Conservation (phyloP, 1,140 invertebrate species). For the Archivesica marissinica region DNA sequence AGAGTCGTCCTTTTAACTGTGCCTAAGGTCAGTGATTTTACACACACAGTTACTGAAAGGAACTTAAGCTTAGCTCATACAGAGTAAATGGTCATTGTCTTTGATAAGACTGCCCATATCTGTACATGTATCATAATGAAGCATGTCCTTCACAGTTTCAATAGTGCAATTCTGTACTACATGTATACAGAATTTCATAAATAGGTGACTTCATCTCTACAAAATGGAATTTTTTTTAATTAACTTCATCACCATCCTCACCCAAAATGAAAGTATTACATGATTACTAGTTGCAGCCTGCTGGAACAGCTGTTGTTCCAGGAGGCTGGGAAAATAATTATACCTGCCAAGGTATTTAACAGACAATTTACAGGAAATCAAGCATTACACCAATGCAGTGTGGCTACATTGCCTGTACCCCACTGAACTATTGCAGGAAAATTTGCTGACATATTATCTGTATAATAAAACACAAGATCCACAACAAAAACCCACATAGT, state of each 20-base stretch:
- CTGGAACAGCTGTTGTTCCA: background rate
- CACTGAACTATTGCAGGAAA: background rate
- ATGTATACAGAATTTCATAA: too few relatives aligned
- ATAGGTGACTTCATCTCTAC: too few relatives aligned
- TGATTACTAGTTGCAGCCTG: background rate
- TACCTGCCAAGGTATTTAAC: slow-evolving; percentile 20
- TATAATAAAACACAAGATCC: background rate
- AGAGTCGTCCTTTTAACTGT: too few relatives aligned
- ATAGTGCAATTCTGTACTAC: background rate
- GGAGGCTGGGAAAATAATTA: background rate
- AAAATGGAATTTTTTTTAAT: too few relatives aligned
- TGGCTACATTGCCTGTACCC: slow-evolving; percentile 14
- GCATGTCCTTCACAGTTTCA: background rate
- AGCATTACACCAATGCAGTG: slow-evolving; percentile 23
- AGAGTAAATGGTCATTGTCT: background rate
- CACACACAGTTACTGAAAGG: background rate
- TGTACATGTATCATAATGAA: background rate
- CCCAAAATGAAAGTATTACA: background rate
- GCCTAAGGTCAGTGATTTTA: background rate
- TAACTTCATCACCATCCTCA: too few relatives aligned
- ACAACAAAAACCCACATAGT: background rate
- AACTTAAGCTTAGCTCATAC: background rate
- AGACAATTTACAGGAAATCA: slow-evolving; percentile 26
- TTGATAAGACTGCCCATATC: background rate
- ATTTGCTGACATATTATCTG: slow-evolving; percentile 1